Conservation (phyloP, 2,113 vertebrate species). For the Boleophthalmus pectinirostris region DNA sequence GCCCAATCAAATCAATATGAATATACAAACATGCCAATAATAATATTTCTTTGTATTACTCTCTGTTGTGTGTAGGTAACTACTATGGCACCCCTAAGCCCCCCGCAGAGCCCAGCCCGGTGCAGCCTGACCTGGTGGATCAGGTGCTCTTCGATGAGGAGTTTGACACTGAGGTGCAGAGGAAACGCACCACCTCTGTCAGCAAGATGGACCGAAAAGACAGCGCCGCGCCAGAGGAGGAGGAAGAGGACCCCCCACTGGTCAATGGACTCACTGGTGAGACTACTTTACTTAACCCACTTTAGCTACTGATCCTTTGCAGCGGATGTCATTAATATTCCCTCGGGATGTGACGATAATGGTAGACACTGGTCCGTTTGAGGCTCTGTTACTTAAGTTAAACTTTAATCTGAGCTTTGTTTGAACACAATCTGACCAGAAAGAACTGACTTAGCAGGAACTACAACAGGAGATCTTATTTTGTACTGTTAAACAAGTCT, state of each 20-base stretch:
- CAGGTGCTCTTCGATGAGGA: constrained; percentile 97
- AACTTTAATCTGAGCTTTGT: no score
- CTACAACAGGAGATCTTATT: no score
- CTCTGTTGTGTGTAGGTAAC: constrained; percentile 80
- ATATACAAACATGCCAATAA: no score
- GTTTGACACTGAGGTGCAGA: constrained; percentile 91
- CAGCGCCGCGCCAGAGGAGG: constrained; percentile 93
- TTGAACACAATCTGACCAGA: no score
- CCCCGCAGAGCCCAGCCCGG: constrained; percentile 92
- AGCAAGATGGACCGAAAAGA: constrained; percentile 98
- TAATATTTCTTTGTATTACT: neutral
- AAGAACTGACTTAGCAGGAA: no score
- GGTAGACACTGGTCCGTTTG: no score
- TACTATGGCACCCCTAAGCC: constrained; percentile 98
- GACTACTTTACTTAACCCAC: constrained; percentile 25
- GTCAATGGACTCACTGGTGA: constrained; percentile 88
- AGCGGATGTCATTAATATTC: no score
- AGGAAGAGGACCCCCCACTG: constrained; percentile 91
- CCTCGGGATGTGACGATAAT: no score
- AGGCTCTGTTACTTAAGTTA: no score
- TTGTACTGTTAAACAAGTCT: no score
- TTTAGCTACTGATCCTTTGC: no score
- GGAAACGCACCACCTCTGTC: constrained; percentile 95
- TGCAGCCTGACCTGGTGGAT: constrained; percentile 94
- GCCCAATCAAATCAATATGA: no score